Percentiles rank a stretch among this genome's conserved stretches.
Conservation (phyloP, 2,797 vertebrate species). For the Acipenser ruthenus region DNA sequence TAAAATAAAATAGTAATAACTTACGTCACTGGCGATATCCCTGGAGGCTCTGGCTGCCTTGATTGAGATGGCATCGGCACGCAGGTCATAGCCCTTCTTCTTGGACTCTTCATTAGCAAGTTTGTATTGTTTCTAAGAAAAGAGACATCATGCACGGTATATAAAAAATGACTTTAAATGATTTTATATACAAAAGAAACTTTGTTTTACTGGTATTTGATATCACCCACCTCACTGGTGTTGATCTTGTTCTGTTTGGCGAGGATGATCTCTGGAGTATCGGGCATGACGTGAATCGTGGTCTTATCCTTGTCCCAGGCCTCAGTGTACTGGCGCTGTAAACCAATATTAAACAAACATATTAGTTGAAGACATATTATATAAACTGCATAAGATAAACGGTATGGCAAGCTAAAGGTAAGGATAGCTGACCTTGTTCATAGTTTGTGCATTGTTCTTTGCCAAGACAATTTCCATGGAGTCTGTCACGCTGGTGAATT, state of each 20-base stretch:
- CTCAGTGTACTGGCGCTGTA: constrained; percentile 41
- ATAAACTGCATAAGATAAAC: no score
- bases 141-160: no score
- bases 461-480: constrained; percentile 71
- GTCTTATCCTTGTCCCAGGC: constrained; percentile 77
- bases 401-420: no score
- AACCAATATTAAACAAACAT: no score
- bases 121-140: constrained; percentile 74
- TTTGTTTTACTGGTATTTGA: constrained; percentile 35
- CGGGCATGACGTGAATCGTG: constrained; percentile 72
- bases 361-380: no score
- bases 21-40: constrained; percentile 85
- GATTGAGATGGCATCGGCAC: constrained; percentile 75
- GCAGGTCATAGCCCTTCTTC: constrained; percentile 81
- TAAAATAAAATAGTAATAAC: no score
- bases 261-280: constrained; percentile 70
- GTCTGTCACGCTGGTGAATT: constrained; percentile 70
- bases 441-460: constrained; percentile 71
- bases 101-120: constrained; percentile 77
- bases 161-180: no score
- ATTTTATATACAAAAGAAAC: no score
- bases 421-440: constrained; percentile 66
- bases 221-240: constrained; percentile 55
- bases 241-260: constrained; percentile 73
- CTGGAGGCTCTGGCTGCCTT: constrained; percentile 77